Evolutionary conservation across 2,888 invertebrate genomes (phyloP), one percentile per base, ranked within the genome.

Genomic region (Eulithis testata): DNA sequence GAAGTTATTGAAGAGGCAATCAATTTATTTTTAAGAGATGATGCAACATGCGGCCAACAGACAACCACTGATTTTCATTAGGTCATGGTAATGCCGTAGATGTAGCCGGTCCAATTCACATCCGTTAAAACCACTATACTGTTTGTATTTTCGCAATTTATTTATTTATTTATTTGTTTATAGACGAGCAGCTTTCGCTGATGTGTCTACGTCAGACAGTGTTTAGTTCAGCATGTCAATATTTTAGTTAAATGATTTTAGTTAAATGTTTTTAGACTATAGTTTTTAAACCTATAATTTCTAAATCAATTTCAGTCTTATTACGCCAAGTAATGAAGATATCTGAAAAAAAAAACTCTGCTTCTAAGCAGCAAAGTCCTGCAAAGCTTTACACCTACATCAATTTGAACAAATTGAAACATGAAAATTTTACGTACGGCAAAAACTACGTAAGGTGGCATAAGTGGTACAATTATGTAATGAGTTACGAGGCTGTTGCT

Each of bases 1-100:
- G 67, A 64, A 60, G 72, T 68, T 72, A 79, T 78, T 80, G 75
- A 76, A 73, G 74, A 67, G 74, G 69, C 75, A 72, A 74, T 74
- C 69, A 78, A 74, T 76, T 75, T 75, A 79, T 76, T 77, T 79
- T 77, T 72, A 74, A 77, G 73, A 76, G 73, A 74, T 81, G 80
- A 82, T 77, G 82, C 78, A 80, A 83, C 72, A 73, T 76, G 73
- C 73, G 68, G 69, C 73, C 74, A 68, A 69, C 71, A 70, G 68
- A 71, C 73, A 74, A 75, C 73, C 74, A 75, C 74, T 76, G 75
- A 79, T 79, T 80, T 79, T 73, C 73, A 78, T 77, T 76, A 69
- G 76, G 72, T 74, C 71, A 75, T 60, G 68, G 73, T 66, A 68
- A 69, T 65, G 60, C 64, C 53, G 60, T 71, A 73, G 65, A 73